Percentiles rank a stretch among this genome's conserved stretches.
phyloP scores from a whole-genome alignment of 2,888 invertebrate species.

The Phlogophora meticulosa region DNA sequence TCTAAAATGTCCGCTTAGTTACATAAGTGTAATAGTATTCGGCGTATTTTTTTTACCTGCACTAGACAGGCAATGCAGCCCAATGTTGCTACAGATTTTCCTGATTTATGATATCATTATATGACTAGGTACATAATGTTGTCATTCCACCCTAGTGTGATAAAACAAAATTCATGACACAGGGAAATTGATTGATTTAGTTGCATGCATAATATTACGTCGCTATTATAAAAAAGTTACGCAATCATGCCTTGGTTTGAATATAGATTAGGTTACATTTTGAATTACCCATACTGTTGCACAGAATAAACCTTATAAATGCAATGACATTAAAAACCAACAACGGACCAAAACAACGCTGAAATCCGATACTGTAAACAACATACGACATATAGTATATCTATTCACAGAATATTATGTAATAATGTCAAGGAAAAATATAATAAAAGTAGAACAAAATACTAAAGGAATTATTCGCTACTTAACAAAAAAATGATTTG shows the following conservation, averaged over 20 bases:
- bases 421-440: not conserved
- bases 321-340: conserved; percentile 11
- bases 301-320: conserved; percentile 27
- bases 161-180: not conserved
- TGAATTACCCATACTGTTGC: conserved; percentile 6
- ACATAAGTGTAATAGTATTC: too few relatives aligned
- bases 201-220: not conserved
- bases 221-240: not conserved
- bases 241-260: not conserved
- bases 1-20: too few relatives aligned
- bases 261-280: not conserved
- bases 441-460: not conserved
- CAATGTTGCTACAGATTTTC: too few relatives aligned
- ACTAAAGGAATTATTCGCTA: too few relatives aligned
- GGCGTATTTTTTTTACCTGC: too few relatives aligned
- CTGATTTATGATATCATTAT: too few relatives aligned
- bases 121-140: too few relatives aligned
- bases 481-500: too few relatives aligned
- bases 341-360: not conserved
- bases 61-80: too few relatives aligned
- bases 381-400: not conserved
- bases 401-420: not conserved
- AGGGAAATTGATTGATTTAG: conserved; percentile 9
- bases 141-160: too few relatives aligned
- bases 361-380: not conserved